Base-by-base conservation (phyloP, 2,113 vertebrate species). In the Panurus biarmicus region DNA sequence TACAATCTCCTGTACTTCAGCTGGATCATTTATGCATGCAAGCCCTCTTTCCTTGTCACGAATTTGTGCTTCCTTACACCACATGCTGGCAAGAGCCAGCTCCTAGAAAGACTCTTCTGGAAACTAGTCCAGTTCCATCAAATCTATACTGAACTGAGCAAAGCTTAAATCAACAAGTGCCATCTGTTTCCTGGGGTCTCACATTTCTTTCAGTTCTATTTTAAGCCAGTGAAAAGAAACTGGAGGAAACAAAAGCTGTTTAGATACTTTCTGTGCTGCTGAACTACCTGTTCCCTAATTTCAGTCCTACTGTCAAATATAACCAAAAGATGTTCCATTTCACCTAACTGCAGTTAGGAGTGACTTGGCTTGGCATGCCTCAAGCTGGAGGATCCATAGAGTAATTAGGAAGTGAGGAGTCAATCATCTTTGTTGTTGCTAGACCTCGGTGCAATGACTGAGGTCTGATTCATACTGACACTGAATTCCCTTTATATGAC, bases 381-480 rank as follows among this genome's bases (percentile, higher is more conserved):
- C 7, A 18, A 73, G 74, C 57, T 67, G 38, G 62, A 93, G 58
- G 40, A 72, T 65, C 62, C 47, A 44, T 1, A 5, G 54, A 89
- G 75, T 56, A 61, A 89, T 91, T 51, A 67, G 29, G 38, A 80
- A 88, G 56, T 5, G 3, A 66, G 66, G 64, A 94, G 60, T 60
- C 6, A 6, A 83, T 87, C 75, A 36, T 77, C 78, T 93, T 66
- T 91, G 67, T 73, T 85, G 87, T 62, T 75, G 14, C 79, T 56
- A 64, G 87, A 38, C 64, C 51, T 62, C 65, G 28, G 70, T 29
- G 38, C 66, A 62, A 81, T 87, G 89, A 80, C 79, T 66, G 91
- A 69, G 33, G 36, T 56, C 82, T 95, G 92, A 96, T 83, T 93
- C 94, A 90, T 47, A 51, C 56, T 85, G 85, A 91, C 21, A 31